A percentile compares a stretch with the other conserved stretches of the same genome.
These are phyloP conservation scores for Euphydryas editha DNA, from an alignment of 2,888 invertebrate genomes.

Conservation along the genomic window DNA sequence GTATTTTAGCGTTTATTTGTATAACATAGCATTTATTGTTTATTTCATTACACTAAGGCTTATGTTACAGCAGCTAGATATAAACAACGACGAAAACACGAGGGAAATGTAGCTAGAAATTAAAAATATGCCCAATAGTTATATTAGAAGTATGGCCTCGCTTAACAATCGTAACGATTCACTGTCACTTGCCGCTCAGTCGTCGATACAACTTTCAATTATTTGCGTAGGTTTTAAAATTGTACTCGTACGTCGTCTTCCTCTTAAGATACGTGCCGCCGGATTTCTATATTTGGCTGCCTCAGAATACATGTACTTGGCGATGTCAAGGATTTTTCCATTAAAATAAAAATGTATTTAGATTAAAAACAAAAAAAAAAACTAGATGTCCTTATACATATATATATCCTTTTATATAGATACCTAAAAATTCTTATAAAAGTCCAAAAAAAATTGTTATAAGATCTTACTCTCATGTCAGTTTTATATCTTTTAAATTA, in stretches of 20 bases:
- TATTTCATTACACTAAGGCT: no score
- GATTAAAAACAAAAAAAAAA: no score
- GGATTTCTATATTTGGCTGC: conserved; percentile 25
- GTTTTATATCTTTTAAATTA: no score
- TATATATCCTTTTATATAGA: no score
- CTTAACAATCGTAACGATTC: conserved; percentile 44
- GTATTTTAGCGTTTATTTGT: background rate
- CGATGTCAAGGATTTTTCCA: conserved; percentile 33
- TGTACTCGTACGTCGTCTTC: conserved; percentile 16
- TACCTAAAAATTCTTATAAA: no score
- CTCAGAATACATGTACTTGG: conserved; percentile 27
- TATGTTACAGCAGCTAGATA: no score
- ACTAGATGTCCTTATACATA: no score
- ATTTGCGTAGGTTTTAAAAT: conserved; percentile 29
- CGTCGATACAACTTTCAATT: conserved; percentile 45
- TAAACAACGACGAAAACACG: no score
- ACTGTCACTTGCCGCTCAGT: conserved; percentile 37
- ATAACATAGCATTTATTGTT: no score
- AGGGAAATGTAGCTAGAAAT: no score
- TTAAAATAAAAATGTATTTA: background rate
- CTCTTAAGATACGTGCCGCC: conserved; percentile 17
- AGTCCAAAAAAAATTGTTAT: no score
- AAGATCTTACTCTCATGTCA: no score
- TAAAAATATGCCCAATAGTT: background rate
- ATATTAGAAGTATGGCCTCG: conserved; percentile 39